These are phyloP conservation scores for Mareca penelope DNA, from an alignment of 2,797 vertebrate species.

Conservation along the genomic window DNA sequence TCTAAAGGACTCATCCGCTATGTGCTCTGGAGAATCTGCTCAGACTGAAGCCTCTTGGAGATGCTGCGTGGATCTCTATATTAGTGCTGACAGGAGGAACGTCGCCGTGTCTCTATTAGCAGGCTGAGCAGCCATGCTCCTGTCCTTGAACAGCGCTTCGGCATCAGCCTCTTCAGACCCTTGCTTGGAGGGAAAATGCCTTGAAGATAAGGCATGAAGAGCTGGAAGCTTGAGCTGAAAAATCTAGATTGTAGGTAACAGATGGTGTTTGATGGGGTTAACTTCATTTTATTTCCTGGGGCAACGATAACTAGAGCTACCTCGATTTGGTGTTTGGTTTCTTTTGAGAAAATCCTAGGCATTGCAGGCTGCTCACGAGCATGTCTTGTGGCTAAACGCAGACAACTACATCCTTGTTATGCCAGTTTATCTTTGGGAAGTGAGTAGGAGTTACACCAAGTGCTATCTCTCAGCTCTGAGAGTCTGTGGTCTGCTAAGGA, in stretches of 20 bases:
- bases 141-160: not conserved
- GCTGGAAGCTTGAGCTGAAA: not conserved
- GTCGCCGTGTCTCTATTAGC: conserved; percentile 45
- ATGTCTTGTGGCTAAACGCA: not conserved
- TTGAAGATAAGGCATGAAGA: not conserved
- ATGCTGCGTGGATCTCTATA: not conserved
- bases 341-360: not conserved
- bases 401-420: not conserved
- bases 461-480: not conserved
- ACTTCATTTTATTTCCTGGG: not conserved
- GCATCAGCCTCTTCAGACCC: not conserved
- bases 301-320: not conserved
- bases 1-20: conserved; percentile 8
- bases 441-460: not conserved
- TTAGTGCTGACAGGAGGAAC: not conserved
- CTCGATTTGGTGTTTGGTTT: not conserved
- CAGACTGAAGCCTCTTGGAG: not conserved
- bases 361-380: not conserved
- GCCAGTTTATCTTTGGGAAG: not conserved
- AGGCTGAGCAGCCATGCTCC: not conserved
- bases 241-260: not conserved
- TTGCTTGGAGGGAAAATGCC: not conserved
- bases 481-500: conserved; percentile 32
- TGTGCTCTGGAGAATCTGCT: not conserved
- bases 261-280: not conserved